Percentiles rank a stretch among this genome's conserved stretches.
Evolutionary conservation across 2,797 vertebrate genomes (phyloP).

Genomic region (Enteromius anoplus): DNA sequence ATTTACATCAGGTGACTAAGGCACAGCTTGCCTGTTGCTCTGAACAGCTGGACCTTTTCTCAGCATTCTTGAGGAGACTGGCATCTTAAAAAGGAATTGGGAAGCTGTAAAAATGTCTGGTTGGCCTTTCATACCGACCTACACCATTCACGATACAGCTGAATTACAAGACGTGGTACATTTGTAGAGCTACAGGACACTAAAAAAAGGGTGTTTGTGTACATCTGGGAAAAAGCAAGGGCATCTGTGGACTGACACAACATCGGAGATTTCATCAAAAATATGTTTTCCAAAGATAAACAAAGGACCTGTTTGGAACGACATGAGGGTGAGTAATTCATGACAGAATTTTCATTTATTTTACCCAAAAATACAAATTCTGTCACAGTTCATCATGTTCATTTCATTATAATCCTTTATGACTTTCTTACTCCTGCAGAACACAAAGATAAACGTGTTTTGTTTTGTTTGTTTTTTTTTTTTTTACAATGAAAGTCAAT

Average conservation of each 20-base stretch:
- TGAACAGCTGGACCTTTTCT: constrained; percentile 71
- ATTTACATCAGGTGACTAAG: constrained; percentile 79
- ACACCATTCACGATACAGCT: constrained; percentile 75
- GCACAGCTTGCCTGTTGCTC: constrained; percentile 77
- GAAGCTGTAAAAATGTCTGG: constrained; percentile 74
- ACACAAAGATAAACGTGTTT: not conserved
- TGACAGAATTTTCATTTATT: not conserved
- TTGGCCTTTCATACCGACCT: constrained; percentile 64
- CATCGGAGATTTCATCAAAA: not conserved
- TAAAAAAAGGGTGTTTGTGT: not conserved
- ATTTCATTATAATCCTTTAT: not conserved
- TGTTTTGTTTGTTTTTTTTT: no score
- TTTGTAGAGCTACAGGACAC: constrained; percentile 66
- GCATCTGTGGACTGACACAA: constrained; percentile 21
- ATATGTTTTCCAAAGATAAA: not conserved
- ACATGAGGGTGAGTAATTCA: no score
- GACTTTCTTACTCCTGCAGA: not conserved
- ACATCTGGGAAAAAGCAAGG: constrained; percentile 35
- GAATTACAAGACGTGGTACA: constrained; percentile 75
- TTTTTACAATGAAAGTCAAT: not conserved
- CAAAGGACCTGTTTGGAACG: no score
- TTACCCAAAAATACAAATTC: not conserved
- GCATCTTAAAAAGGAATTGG: constrained; percentile 78
- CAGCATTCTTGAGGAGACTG: constrained; percentile 77
- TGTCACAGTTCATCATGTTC: not conserved